These are phyloP conservation scores for Bufotes viridis DNA, from an alignment of 2,797 vertebrate species.

Conservation along the genomic window DNA sequence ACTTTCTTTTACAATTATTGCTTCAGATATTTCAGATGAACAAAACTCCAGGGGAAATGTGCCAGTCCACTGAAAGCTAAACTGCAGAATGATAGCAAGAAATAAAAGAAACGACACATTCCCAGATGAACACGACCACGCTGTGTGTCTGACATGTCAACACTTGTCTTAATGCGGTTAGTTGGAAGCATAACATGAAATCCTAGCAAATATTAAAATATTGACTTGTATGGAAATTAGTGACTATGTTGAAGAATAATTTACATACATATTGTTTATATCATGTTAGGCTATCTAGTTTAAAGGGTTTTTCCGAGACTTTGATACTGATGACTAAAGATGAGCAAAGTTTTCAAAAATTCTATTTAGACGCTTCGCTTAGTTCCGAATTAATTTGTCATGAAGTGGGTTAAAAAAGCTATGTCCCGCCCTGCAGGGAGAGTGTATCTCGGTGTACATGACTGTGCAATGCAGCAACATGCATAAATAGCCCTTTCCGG, in stretches of 20 bases:
- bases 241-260: not conserved
- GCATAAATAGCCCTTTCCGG: too few species aligned
- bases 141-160: not conserved
- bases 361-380: too few species aligned
- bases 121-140: not conserved
- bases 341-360: too few species aligned
- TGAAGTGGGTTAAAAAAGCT: too few species aligned
- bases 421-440: too few species aligned
- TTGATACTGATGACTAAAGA: too few species aligned
- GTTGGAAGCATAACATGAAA: not conserved
- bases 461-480: too few species aligned
- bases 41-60: not conserved
- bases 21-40: not conserved
- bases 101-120: not conserved
- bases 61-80: not conserved
- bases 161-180: not conserved
- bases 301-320: too few species aligned
- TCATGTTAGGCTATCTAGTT: too few species aligned
- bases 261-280: too few species aligned
- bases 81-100: not conserved
- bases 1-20: conserved; percentile 23
- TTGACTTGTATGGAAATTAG: not conserved
- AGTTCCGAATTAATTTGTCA: too few species aligned
- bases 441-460: too few species aligned
- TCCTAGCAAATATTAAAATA: not conserved